These are phyloP conservation scores for Chelidonichthys spinosus DNA, from an alignment of 2,797 vertebrate species.

Conservation along the genomic window DNA sequence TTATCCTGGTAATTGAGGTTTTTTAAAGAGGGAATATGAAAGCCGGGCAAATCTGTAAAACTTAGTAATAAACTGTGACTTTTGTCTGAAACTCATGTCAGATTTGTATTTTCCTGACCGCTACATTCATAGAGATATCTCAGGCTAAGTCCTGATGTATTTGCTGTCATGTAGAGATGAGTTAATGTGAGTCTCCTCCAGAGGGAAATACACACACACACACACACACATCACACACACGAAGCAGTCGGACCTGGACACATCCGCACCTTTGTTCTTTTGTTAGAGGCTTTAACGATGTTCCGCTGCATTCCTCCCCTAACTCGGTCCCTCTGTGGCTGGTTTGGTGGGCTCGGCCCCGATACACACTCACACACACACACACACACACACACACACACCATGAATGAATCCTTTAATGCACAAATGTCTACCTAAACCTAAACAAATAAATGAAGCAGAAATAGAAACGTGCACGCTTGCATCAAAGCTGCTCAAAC, in stretches of 20 bases:
- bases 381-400: conserved; percentile 23
- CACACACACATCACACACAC: conserved; percentile 30
- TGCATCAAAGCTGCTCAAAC: not conserved
- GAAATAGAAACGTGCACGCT: not conserved
- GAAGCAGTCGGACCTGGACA: conserved; percentile 68
- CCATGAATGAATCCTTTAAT: not conserved
- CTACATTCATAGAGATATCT: conserved; percentile 54
- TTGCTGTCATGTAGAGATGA: conserved; percentile 74
- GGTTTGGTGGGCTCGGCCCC: conserved; percentile 70
- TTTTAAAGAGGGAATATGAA: not conserved
- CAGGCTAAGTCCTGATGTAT: conserved; percentile 13
- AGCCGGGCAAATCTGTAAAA: conserved; percentile 12
- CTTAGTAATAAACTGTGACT: not conserved
- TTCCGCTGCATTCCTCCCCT: conserved; percentile 87
- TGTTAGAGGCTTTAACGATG: conserved; percentile 85
- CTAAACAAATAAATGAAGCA: not conserved
- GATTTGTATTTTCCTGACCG: not conserved
- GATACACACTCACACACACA: conserved; percentile 25
- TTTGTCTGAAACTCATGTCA: conserved; percentile 6
- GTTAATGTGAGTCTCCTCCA: conserved; percentile 70
- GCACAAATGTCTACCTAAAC: not conserved
- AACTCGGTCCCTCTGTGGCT: conserved; percentile 85
- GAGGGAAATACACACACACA: conserved; percentile 51
- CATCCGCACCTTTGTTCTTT: conserved; percentile 86
- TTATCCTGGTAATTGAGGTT: conserved; percentile 35